A percentile compares a stretch with the other conserved stretches of the same genome.
Evolutionary conservation across 2,113 vertebrate genomes (phyloP).

Genomic region (Piaya cayana): DNA sequence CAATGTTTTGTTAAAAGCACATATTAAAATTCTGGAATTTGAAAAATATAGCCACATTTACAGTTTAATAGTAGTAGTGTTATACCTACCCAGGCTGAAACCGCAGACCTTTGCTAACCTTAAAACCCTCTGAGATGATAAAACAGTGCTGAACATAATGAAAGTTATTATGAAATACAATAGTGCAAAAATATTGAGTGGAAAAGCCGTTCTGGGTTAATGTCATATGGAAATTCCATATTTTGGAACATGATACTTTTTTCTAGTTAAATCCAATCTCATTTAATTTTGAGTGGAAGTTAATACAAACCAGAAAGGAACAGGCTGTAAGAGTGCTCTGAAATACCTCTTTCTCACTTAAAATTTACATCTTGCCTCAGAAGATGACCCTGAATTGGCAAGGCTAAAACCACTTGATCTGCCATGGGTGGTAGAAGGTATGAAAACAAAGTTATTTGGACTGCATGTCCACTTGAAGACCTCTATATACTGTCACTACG

Average conservation of each 20-base stretch:
- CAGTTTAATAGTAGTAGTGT: not conserved
- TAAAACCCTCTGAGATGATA: conserved; percentile 11
- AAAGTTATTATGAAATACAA: conserved; percentile 4
- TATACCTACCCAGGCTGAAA: not conserved
- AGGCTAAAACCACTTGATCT: not conserved
- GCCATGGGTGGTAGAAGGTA: not conserved
- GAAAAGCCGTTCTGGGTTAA: not conserved
- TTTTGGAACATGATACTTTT: not conserved
- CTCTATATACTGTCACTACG: not conserved
- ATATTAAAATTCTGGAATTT: conserved; percentile 30
- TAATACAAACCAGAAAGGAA: conserved; percentile 2
- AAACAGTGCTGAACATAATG: not conserved
- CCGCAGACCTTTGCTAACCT: not conserved
- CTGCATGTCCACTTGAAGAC: not conserved
- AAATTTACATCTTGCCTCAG: not conserved
- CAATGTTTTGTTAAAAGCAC: not conserved
- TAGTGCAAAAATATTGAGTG: conserved; percentile 3
- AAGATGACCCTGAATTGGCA: not conserved
- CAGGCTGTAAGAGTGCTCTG: not conserved
- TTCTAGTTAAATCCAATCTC: not conserved
- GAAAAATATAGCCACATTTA: conserved; percentile 4
- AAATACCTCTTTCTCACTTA: not conserved
- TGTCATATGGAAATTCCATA: not conserved
- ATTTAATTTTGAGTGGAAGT: not conserved
- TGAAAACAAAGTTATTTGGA: not conserved